Evolutionary conservation across 2,113 vertebrate genomes (phyloP), one percentile per base, ranked within the genome.

Genomic region (Bucco capensis): DNA sequence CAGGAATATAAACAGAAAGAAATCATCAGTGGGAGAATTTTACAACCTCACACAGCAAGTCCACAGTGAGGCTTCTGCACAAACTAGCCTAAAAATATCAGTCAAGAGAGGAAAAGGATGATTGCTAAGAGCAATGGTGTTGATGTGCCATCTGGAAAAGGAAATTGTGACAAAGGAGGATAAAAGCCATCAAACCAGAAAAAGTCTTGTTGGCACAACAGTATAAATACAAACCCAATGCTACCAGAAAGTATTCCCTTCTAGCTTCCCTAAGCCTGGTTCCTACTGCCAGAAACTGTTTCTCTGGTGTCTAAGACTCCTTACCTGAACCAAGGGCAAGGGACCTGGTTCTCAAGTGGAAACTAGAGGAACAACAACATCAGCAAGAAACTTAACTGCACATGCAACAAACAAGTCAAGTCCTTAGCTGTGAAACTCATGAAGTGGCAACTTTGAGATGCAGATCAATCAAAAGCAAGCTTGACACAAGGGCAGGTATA

Each of bases 381-480:
- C 88, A 90, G 75, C 92, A 92, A 83, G 51, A 93, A 92, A 87
- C n/a, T 90, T 87, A 74, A 80, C 40, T 81, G 28, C 31, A 57
- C 46, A 28, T 60, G 74, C 40, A 67, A 83, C 75, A 40, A 92
- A 87, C 50, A 90, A 66, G 79, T 57, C 31, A 94, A 96, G 93
- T 76, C 46, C 80, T 74, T 96, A 88, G 69, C 64, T 67, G 83
- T 62, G 51, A 91, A 95, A 76, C 65, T 83, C 86, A 83, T 89
- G 91, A 85, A 89, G 72, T 51, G 64, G 86, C 62, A 96, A 78
- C 71, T 86, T 94, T 79, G 67, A 76, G 71, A 56, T 60, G 14
- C 37, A 31, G 56, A 94, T 94, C 89, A 95, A 69, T 95, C 89
- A 94, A 91, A 92, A 17, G 14, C 44, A 91, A 66, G 76, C 80